A percentile compares a stretch with the other conserved stretches of the same genome.
Evolutionary conservation across 2,888 invertebrate species (phyloP).

Genomic region (Diaprepes abbreviatus): DNA sequence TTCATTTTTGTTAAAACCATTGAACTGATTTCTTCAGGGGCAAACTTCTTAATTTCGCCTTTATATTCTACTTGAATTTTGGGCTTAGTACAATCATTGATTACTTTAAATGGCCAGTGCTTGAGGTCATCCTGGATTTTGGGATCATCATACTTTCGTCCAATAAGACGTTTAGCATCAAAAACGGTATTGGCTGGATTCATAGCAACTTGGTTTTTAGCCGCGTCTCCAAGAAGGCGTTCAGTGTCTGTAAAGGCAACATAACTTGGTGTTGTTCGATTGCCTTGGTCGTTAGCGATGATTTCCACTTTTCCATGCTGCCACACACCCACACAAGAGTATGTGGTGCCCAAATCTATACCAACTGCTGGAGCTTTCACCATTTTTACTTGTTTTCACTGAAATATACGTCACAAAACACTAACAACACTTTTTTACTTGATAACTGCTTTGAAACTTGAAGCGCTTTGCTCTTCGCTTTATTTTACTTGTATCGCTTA

Average conservation of each 20-base stretch:
- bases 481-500: slow-evolving; percentile 11
- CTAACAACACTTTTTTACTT: slow-evolving; percentile 7
- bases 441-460: slow-evolving; percentile 3
- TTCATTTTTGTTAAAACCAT: slow-evolving; percentile 72
- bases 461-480: slow-evolving; percentile 10
- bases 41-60: slow-evolving; percentile 75
- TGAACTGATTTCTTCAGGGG: slow-evolving; percentile 80
- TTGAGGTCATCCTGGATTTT: slow-evolving; percentile 85
- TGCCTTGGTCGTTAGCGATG: slow-evolving; percentile 88
- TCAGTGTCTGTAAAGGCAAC: slow-evolving; percentile 81
- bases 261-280: slow-evolving; percentile 86
- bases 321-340: slow-evolving; percentile 87
- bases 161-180: slow-evolving; percentile 83
- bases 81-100: slow-evolving; percentile 76
- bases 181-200: slow-evolving; percentile 82
- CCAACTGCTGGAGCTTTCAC: slow-evolving; percentile 74
- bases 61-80: slow-evolving; percentile 79
- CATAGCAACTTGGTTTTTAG: slow-evolving; percentile 80
- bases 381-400: slow-evolving; percentile 50
- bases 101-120: slow-evolving; percentile 86
- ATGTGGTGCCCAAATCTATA: slow-evolving; percentile 90
- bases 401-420: slow-evolving; percentile 4
- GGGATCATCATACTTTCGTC: slow-evolving; percentile 81
- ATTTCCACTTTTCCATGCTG: slow-evolving; percentile 86
- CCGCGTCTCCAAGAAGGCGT: slow-evolving; percentile 78